These are phyloP conservation scores for Artemisiospiza belli DNA, from an alignment of 2,113 vertebrate species.

Conservation along the genomic window DNA sequence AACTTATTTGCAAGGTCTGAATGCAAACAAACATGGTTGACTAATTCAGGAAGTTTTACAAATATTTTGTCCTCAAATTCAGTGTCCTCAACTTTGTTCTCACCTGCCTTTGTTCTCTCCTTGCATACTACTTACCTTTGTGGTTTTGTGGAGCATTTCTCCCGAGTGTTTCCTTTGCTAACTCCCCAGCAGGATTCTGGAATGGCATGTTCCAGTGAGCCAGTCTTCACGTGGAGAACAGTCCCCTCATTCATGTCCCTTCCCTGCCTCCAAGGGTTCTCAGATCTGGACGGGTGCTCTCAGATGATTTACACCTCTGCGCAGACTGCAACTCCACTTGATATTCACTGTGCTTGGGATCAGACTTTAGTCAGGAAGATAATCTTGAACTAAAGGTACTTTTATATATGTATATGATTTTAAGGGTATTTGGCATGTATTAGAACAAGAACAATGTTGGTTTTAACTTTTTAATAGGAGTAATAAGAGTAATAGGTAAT, in stretches of 20 bases:
- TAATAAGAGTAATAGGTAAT: neutral
- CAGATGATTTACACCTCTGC: neutral
- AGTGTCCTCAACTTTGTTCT: neutral
- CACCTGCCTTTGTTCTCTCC: neutral
- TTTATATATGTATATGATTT: neutral
- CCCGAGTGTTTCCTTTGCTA: neutral
- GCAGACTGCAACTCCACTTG: neutral
- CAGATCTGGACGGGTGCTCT: fast-evolving
- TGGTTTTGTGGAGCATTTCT: neutral
- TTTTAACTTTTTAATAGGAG: neutral
- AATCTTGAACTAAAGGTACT: neutral
- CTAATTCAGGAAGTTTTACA: neutral
- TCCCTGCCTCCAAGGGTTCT: neutral
- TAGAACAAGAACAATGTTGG: neutral
- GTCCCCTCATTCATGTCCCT: neutral
- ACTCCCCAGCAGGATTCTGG: neutral
- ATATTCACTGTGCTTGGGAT: neutral
- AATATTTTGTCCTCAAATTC: neutral
- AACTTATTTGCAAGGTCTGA: neutral
- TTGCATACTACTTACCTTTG: neutral
- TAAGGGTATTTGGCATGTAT: neutral
- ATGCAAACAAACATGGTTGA: neutral
- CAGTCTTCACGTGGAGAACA: neutral
- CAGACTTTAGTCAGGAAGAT: neutral
- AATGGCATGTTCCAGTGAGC: neutral